Percentiles rank a stretch among this genome's conserved stretches.
Conservation (phyloP, 2,797 vertebrate species). For the Anabacerthia variegaticeps region DNA sequence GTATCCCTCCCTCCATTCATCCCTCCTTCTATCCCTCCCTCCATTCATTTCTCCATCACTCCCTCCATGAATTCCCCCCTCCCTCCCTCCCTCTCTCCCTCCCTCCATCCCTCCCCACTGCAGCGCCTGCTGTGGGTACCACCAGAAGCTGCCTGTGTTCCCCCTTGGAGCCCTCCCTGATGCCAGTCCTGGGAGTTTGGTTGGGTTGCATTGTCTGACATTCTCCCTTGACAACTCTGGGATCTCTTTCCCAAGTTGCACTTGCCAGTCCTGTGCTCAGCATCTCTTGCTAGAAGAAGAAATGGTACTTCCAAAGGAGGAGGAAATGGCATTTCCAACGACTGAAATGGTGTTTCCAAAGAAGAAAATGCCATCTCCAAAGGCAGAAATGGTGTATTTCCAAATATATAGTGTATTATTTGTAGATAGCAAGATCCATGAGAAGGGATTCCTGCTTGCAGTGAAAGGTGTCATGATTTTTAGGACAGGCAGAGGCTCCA, state of each 20-base stretch:
- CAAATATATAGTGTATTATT: neutral
- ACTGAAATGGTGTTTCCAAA: neutral
- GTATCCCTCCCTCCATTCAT: too few species aligned
- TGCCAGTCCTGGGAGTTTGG: neutral
- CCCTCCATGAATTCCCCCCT: too few species aligned
- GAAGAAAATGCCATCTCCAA: neutral
- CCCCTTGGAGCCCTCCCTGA: neutral
- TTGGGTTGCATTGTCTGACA: rapidly evolving
- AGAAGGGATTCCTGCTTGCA: neutral
- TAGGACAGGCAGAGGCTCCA: neutral
- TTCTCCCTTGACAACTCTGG: neutral
- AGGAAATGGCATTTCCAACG: too few species aligned
- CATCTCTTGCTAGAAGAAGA: neutral
- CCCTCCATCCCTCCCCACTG: neutral
- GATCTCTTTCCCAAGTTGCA: neutral
- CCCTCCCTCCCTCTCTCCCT: too few species aligned
- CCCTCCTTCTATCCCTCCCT: neutral
- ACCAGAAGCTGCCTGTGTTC: rapidly evolving
- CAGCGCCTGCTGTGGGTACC: rapidly evolving
- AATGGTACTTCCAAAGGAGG: neutral
- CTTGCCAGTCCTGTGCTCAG: neutral
- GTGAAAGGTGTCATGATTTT: neutral
- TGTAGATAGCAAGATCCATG: neutral
- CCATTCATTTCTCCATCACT: too few species aligned
- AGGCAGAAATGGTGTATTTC: neutral